A percentile compares a stretch with the other conserved stretches of the same genome.
Evolutionary conservation across 2,888 invertebrate genomes (phyloP).

Genomic region (Calliopum simillimum): DNA sequence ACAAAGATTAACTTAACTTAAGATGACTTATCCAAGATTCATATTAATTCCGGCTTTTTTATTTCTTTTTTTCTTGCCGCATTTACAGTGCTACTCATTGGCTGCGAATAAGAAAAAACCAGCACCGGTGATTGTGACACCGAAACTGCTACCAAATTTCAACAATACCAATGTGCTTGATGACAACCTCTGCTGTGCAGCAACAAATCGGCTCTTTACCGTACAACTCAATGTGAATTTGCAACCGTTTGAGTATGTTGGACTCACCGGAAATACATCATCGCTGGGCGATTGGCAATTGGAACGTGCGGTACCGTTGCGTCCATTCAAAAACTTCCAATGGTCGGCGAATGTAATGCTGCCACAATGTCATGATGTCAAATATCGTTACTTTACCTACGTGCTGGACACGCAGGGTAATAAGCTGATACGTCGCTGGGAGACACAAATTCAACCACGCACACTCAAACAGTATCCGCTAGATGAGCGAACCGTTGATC

Average conservation of each 20-base stretch:
- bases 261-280: constrained; percentile 76
- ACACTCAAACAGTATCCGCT: constrained; percentile 41
- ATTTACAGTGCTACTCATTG: constrained; percentile 53
- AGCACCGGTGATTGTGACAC: constrained; percentile 35
- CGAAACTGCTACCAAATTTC: neutral
- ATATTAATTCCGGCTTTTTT: constrained; percentile 17
- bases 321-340: constrained; percentile 54
- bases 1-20: neutral
- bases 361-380: constrained; percentile 69
- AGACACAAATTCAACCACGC: constrained; percentile 70
- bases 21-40: neutral
- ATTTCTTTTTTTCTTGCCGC: constrained; percentile 46
- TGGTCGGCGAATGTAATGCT: constrained; percentile 77
- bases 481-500: constrained; percentile 34
- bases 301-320: constrained; percentile 69
- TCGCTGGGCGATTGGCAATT: constrained; percentile 81
- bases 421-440: constrained; percentile 64
- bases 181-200: constrained; percentile 45
- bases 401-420: constrained; percentile 56
- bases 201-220: constrained; percentile 53
- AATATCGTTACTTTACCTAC: constrained; percentile 62
- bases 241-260: constrained; percentile 74
- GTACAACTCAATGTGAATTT: constrained; percentile 68
- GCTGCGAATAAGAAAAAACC: constrained; percentile 47
- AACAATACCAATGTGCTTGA: constrained; percentile 11